Evolutionary conservation across 2,888 invertebrate genomes (phyloP).

Genomic region (Himalopsyche kuldschensis): DNA sequence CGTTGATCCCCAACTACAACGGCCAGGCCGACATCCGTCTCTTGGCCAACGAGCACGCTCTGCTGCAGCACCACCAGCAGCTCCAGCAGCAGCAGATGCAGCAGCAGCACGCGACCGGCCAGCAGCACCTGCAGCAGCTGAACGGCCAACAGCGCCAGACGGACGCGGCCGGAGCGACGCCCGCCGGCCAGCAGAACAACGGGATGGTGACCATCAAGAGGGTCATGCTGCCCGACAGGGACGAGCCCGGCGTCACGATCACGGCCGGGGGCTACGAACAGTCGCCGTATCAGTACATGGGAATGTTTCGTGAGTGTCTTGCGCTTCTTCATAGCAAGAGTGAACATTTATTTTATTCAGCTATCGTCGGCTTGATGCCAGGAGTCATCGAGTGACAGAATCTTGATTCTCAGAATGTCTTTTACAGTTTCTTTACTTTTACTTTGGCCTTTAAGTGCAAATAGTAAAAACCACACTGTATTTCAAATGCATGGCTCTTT

Average conservation of each 20-base stretch:
- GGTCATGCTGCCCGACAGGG: constrained; percentile 64
- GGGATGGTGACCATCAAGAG: constrained; percentile 73
- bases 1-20: constrained; percentile 41
- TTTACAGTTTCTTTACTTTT: too few relatives aligned
- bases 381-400: too few relatives aligned
- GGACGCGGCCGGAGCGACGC: neutral
- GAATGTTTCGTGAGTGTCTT: neutral
- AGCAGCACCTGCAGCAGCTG: neutral
- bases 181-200: constrained; percentile 39
- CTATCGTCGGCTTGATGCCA: too few relatives aligned
- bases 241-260: constrained; percentile 75
- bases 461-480: too few relatives aligned
- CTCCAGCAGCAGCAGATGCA: neutral
- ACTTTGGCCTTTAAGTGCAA: too few relatives aligned
- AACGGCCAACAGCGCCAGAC: neutral
- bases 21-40: constrained; percentile 9
- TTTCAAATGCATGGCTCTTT: too few relatives aligned
- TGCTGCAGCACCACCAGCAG: neutral
- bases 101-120: neutral
- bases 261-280: constrained; percentile 74
- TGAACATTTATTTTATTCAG: too few relatives aligned
- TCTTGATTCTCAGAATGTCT: too few relatives aligned
- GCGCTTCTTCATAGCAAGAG: too few relatives aligned
- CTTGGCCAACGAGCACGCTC: constrained; percentile 23
- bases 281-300: constrained; percentile 50